A percentile compares a stretch with the other conserved stretches of the same genome.
Evolutionary conservation across 2,797 vertebrate genomes (phyloP).

Genomic region (Sebastes trivittatus): DNA sequence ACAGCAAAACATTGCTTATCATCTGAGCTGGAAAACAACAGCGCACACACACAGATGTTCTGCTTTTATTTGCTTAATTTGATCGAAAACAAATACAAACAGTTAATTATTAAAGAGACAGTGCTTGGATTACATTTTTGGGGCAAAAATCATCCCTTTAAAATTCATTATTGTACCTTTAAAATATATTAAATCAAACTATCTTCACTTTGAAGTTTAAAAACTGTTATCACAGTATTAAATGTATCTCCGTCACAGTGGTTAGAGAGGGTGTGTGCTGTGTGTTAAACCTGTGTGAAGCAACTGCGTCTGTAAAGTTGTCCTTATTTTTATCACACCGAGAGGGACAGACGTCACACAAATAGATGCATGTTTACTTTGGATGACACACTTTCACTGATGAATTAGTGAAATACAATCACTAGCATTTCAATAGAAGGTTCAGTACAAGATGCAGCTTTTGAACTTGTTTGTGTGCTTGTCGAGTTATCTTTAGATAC

Average conservation of each 20-base stretch:
- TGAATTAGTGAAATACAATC: not conserved
- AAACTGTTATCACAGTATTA: not conserved
- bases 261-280: not conserved
- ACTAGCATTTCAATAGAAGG: not conserved
- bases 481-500: not conserved
- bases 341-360: not conserved
- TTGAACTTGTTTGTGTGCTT: not conserved
- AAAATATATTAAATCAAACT: not conserved
- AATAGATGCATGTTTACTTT: constrained; percentile 5
- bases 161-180: not conserved
- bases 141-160: not conserved
- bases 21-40: constrained; percentile 12
- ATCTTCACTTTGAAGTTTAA: not conserved
- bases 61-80: not conserved
- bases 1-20: constrained; percentile 40
- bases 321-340: not conserved
- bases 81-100: not conserved
- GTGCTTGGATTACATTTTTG: not conserved
- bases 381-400: not conserved
- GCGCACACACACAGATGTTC: not conserved
- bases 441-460: not conserved
- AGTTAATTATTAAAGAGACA: not conserved
- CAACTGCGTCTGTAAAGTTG: not conserved
- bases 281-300: not conserved
- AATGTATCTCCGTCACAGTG: not conserved